Evolutionary conservation across 2,113 vertebrate genomes (phyloP).

Genomic region (Pogona vitticeps): DNA sequence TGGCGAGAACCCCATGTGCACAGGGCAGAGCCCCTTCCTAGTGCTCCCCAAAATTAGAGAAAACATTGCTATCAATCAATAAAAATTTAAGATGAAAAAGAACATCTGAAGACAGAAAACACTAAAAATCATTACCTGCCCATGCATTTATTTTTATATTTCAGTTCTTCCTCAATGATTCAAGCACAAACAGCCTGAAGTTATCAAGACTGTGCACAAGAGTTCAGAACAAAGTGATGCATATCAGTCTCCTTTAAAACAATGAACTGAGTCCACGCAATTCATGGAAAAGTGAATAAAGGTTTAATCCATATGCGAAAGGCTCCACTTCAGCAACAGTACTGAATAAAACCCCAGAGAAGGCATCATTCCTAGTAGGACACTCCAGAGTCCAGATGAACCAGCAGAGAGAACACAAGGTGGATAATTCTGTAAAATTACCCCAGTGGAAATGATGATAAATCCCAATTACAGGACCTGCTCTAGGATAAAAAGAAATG

Average conservation of each 20-base stretch:
- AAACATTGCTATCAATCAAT: background rate
- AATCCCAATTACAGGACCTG: conserved; percentile 71
- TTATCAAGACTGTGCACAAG: conserved; percentile 24
- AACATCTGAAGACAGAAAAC: conserved; percentile 18
- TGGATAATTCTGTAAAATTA: conserved; percentile 74
- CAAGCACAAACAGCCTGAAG: conserved; percentile 54
- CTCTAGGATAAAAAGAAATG: conserved; percentile 63
- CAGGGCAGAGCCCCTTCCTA: too few species aligned
- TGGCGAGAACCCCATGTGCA: too few species aligned
- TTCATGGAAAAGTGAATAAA: conserved; percentile 62
- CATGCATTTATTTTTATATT: conserved; percentile 55
- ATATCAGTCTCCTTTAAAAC: conserved; percentile 53
- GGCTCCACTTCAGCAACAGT: conserved; percentile 67
- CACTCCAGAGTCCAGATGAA: conserved; percentile 70
- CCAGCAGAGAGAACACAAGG: conserved; percentile 71
- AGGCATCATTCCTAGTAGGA: conserved; percentile 69
- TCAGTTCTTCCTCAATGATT: conserved; percentile 65
- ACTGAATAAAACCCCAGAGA: conserved; percentile 69
- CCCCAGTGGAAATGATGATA: conserved; percentile 72
- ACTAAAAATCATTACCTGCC: conserved; percentile 49
- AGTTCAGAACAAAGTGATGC: conserved; percentile 53
- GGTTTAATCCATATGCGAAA: conserved; percentile 62
- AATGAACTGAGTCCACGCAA: conserved; percentile 35
- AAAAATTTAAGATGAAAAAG: background rate
- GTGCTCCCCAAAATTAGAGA: too few species aligned